Base-by-base conservation (phyloP, 2,888 invertebrate species). In the Amaurobius ferox region DNA sequence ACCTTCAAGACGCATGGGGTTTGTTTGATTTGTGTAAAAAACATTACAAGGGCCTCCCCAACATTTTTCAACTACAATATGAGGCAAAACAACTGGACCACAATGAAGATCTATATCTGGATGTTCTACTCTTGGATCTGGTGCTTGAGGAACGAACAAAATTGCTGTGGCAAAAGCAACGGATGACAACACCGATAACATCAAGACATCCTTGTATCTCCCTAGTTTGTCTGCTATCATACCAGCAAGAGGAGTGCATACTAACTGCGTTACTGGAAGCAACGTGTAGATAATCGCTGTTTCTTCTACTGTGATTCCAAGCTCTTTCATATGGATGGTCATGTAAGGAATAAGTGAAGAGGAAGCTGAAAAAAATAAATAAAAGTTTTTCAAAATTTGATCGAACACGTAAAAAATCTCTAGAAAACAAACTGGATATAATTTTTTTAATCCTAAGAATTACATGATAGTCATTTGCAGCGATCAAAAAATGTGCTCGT, bases 291-390 rank as follows among this genome's bases (percentile, higher is more conserved):
- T 95, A 90, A 96, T 94, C 77, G 96, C 96, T 88, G 96, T 95
- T 92, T 97, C 96, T 90, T 95, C 95, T 89, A 96, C 95, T 67
- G 95, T 95, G 83, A 97, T 93, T 86, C 97, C 97, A 91, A 97
- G 94, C 90, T 95, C 94, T 92, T 95, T 96, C 97, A 97, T 97
- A 92, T 96, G 97, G 89, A 97, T 95, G 0, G 96, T 95, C 90
- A 97, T 92, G 91, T 96, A 97, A 0, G 97, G 97, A 81, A 97
- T 92, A 73, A 97, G 93, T 7, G 95, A 95, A 73, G 96, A 96
- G 40, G 96, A 95, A 72, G 96, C 96, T 95, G 91, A 32, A 93
- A 93, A 88, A 62, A 28, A 29, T 29, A 26, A 19, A n/a, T n/a
- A n/a, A n/a, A n/a, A n/a, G n/a, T n/a, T n/a, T n/a, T n/a, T n/a